phyloP scores from a whole-genome alignment of 2,888 invertebrate species.

The Chaetoderma sp. region DNA sequence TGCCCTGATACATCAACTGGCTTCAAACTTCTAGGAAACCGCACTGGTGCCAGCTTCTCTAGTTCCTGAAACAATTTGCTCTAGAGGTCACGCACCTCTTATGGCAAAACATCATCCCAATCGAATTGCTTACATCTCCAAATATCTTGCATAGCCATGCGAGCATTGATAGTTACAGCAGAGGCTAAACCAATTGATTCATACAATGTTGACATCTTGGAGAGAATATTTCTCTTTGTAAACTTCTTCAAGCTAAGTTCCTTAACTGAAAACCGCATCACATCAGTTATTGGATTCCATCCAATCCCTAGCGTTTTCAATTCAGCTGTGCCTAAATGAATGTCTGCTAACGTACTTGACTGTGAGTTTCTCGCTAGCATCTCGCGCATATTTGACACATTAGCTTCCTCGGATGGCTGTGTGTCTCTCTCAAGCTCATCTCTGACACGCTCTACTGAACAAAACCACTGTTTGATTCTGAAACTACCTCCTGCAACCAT shows the following conservation, averaged over 20 bases:
- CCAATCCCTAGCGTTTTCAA: not conserved
- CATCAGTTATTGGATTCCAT: not conserved
- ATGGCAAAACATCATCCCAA: not conserved
- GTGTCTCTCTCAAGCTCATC: too few relatives aligned
- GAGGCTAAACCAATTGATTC: not conserved
- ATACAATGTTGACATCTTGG: not conserved
- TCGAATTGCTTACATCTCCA: not conserved
- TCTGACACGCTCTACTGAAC: not conserved
- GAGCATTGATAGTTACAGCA: not conserved
- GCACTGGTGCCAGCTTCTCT: not conserved
- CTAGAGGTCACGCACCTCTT: not conserved
- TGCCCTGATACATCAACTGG: not conserved
- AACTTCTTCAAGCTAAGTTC: not conserved
- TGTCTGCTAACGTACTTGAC: not conserved
- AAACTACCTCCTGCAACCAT: too few relatives aligned
- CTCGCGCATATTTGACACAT: not conserved
- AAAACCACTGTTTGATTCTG: constrained; percentile 12
- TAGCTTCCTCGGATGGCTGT: too few relatives aligned
- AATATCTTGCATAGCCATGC: not conserved
- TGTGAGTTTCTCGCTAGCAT: not conserved
- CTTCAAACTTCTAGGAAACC: constrained; percentile 2
- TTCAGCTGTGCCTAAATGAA: not conserved
- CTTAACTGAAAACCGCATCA: not conserved
- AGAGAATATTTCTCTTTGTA: not conserved
- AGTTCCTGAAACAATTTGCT: not conserved